phyloP scores from a whole-genome alignment of 1,140 invertebrate species.

The Drosophila sp. region DNA sequence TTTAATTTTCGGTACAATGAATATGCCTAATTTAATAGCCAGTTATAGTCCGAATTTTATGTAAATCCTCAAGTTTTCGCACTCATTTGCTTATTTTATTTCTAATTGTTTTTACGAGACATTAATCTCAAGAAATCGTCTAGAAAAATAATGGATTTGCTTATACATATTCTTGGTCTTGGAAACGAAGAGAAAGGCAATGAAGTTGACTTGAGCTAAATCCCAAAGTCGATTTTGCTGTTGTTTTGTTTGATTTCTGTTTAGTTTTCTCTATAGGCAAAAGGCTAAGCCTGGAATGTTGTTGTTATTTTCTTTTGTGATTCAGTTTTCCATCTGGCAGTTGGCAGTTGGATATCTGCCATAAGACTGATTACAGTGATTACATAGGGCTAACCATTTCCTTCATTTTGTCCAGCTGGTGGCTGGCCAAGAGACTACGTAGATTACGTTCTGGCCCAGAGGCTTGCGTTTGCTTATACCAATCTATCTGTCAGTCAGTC shows the following conservation, averaged over 20 bases:
- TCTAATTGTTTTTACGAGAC: too few relatives aligned
- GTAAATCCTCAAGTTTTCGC: too few relatives aligned
- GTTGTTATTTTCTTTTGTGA: not conserved
- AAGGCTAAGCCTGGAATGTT: not conserved
- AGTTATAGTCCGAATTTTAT: too few relatives aligned
- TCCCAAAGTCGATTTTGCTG: too few relatives aligned
- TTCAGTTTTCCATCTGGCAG: conserved; percentile 28
- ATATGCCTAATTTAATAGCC: too few relatives aligned
- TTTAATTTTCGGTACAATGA: too few relatives aligned
- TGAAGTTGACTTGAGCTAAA: too few relatives aligned
- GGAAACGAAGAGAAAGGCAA: too few relatives aligned
- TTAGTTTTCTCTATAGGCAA: not conserved
- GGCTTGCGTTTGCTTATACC: not conserved
- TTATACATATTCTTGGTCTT: too few relatives aligned
- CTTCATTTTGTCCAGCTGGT: not conserved
- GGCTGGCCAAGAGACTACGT: not conserved
- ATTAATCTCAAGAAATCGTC: too few relatives aligned
- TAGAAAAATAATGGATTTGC: too few relatives aligned
- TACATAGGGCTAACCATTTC: conserved; percentile 29
- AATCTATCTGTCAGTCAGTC: conserved; percentile 12
- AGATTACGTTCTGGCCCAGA: not conserved
- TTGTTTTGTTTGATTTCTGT: not conserved
- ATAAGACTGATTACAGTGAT: conserved; percentile 52
- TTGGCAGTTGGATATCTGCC: conserved; percentile 29
- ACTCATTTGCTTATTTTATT: too few relatives aligned